phyloP scores from a whole-genome alignment of 2,113 vertebrate genomes.

The Pachyramphus minor region DNA sequence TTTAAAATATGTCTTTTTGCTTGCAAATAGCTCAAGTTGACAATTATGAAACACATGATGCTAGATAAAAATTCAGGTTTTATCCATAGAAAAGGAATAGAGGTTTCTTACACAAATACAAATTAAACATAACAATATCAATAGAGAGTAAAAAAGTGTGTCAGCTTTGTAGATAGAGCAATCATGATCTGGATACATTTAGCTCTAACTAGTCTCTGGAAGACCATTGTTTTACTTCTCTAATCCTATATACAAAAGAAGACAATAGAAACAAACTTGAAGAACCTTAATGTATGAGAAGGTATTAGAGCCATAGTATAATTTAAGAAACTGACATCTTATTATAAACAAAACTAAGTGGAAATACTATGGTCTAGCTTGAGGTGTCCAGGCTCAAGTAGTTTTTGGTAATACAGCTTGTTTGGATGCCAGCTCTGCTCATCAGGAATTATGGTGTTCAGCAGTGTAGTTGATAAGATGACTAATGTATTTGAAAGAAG shows the following conservation, averaged over 20 bases:
- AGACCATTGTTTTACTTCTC: background rate
- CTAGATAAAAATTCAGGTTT: background rate
- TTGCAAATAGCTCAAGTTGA: background rate
- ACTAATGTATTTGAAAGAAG: background rate
- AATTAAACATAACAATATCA: background rate
- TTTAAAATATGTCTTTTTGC: background rate
- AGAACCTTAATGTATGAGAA: background rate
- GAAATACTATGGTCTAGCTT: background rate
- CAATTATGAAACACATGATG: background rate
- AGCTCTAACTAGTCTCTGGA: background rate
- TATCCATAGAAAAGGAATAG: background rate
- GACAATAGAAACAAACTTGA: background rate
- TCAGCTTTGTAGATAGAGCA: background rate
- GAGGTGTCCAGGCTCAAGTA: background rate
- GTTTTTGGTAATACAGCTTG: background rate
- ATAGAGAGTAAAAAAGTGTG: background rate
- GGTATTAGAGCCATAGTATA: background rate
- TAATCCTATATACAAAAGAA: background rate
- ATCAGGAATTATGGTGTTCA: background rate
- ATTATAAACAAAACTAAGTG: background rate
- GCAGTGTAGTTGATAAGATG: background rate
- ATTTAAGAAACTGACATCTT: background rate
- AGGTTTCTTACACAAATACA: background rate
- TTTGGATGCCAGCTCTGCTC: background rate
- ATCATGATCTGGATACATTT: background rate